Evolutionary conservation across 2,888 invertebrate genomes (phyloP).

Genomic region (Lasioglossum oenotherae): DNA sequence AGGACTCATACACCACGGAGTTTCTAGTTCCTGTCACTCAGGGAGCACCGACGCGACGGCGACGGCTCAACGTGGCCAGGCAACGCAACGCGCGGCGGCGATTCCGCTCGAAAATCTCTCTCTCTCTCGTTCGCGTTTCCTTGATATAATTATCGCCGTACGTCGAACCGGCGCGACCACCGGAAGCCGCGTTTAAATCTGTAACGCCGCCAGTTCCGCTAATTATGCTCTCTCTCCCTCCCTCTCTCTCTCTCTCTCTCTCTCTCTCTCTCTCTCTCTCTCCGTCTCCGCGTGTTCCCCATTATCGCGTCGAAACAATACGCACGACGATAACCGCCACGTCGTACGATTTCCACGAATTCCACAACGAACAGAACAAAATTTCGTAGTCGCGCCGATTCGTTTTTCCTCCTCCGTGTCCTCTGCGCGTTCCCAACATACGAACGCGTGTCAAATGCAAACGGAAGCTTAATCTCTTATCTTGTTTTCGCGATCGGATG

Average conservation of each 20-base stretch:
- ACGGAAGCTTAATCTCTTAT: neutral
- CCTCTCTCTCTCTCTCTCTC: too few relatives aligned
- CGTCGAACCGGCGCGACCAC: slow-evolving; percentile 46
- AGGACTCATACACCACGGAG: slow-evolving; percentile 63
- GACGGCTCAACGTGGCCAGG: slow-evolving; percentile 26
- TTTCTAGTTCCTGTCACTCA: slow-evolving; percentile 72
- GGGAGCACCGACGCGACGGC: slow-evolving; percentile 19
- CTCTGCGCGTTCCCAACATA: neutral
- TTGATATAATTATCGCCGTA: slow-evolving; percentile 47
- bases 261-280: too few relatives aligned
- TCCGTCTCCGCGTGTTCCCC: too few relatives aligned
- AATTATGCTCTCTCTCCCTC: slow-evolving; percentile 24
- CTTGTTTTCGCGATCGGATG: slow-evolving; percentile 3
- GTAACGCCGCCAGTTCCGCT: slow-evolving; percentile 44
- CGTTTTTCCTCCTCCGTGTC: neutral
- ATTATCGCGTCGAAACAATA: slow-evolving; percentile 17
- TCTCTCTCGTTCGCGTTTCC: slow-evolving; percentile 48
- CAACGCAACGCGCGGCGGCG: slow-evolving; percentile 53
- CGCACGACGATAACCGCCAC: neutral
- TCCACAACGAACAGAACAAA: neutral
- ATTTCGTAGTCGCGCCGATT: neutral
- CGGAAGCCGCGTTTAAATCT: slow-evolving; percentile 54
- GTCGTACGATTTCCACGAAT: neutral
- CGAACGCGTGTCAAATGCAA: neutral
- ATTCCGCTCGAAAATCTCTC: slow-evolving; percentile 40